These are phyloP conservation scores for Aphidoletes aphidimyza DNA, from an alignment of 2,888 invertebrate genomes.

Conservation along the genomic window DNA sequence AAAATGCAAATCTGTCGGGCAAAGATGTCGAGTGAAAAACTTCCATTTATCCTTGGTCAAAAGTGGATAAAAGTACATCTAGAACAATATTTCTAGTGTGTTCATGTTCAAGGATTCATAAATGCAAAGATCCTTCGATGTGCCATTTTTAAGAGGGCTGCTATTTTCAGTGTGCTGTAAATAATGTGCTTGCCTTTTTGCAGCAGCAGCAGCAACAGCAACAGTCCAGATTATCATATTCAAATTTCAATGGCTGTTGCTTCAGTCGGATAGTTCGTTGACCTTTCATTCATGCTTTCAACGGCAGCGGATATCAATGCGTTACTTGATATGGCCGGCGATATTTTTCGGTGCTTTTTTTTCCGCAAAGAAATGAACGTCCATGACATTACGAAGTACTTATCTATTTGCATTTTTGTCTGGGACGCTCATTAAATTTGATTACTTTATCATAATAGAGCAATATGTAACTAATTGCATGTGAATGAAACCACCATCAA, in stretches of 20 bases:
- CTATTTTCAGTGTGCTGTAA: no score
- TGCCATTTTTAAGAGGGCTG: not conserved
- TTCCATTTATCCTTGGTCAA: constrained; percentile 27
- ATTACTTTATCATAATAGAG: not conserved
- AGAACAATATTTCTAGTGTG: not conserved
- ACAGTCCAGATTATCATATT: constrained; percentile 27
- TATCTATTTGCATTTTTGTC: not conserved
- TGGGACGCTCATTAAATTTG: not conserved
- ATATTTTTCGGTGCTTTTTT: not conserved
- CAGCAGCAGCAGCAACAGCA: no score
- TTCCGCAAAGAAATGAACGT: not conserved
- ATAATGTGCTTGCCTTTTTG: not conserved
- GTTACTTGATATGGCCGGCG: not conserved
- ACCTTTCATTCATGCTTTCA: not conserved
- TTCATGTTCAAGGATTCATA: constrained; percentile 4
- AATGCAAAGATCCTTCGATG: not conserved
- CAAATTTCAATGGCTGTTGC: not conserved
- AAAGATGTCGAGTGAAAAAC: not conserved
- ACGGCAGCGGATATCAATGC: not conserved
- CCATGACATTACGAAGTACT: no score
- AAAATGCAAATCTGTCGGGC: not conserved
- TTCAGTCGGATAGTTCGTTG: constrained; percentile 2
- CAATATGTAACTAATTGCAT: constrained; percentile 25
- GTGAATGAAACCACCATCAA: not conserved
- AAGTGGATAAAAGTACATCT: constrained; percentile 12